Base-by-base conservation (phyloP, 2,113 vertebrate genomes). In the Hippocampus zosterae region DNA sequence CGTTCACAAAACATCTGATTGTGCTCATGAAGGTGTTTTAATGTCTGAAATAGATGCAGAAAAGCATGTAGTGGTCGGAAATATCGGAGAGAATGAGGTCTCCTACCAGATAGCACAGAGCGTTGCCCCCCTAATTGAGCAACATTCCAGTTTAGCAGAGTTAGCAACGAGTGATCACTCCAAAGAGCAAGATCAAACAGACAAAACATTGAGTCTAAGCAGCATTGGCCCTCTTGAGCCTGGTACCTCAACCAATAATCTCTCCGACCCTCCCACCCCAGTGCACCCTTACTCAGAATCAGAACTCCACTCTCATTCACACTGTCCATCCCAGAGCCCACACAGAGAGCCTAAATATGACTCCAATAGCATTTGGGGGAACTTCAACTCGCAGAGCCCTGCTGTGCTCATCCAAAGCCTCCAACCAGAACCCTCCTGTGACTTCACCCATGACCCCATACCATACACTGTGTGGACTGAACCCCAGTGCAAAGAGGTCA, bases 381-480 rank as follows among this genome's bases (percentile, higher is more conserved):
- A 89, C 81, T 73, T 93, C 25, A 87, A 55, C 68, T 88, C 88
- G 67, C 91, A 85, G 74, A 81, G 83, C 71, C 81, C 89, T 15
- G 85, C 90, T 10, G 87, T 89, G 3, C 85, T 90, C 53, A 89
- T 74, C 67, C 87, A 91, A 74, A 90, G 81, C 79, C 76, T 88
- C 57, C 71, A 83, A 48, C 77, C 84, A 12, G 88, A 90, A 18
- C 84, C 86, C 25, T 81, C 84, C 1, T 80, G 82, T 0, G 87
- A 88, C 77, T 88, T 88, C 65, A 80, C 80, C 64, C 88, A 90
- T 0, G 86, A 90, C 69, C 67, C 86, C 5, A 74, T 88, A 7
- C 74, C 82, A 27, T 89, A 87, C 70, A 84, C 84, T 61, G 86
- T 92, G 89, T 92, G 92, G 91, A 86, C 87, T 5, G 89, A 93